phyloP scores from a whole-genome alignment of 2,888 invertebrate species.

The Trissolcus brochymenae region DNA sequence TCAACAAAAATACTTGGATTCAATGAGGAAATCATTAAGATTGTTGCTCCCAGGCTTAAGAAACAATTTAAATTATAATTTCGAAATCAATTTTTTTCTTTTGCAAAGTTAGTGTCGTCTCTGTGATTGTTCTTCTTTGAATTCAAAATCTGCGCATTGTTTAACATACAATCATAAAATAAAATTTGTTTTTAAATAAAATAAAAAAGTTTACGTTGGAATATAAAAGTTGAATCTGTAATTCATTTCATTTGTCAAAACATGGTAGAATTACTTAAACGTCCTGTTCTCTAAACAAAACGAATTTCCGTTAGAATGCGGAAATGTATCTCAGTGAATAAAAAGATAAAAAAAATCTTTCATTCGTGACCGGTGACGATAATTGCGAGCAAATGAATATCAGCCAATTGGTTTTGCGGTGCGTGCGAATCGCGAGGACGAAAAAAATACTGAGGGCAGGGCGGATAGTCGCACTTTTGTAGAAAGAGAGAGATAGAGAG shows the following conservation, averaged over 20 bases:
- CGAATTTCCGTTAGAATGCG: constrained; percentile 37
- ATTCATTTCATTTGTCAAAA: background rate
- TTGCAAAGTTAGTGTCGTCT: background rate
- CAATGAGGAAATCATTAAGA: constrained; percentile 8
- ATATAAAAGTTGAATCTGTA: background rate
- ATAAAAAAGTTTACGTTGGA: background rate
- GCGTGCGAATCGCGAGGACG: constrained; percentile 16
- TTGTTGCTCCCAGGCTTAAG: background rate
- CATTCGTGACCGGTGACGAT: constrained; percentile 30
- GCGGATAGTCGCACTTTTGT: constrained; percentile 13
- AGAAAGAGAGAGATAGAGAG: constrained; percentile 21
- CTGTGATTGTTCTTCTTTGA: background rate
- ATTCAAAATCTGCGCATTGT: no score
- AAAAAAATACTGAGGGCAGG: constrained; percentile 18
- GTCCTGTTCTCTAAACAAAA: constrained; percentile 28
- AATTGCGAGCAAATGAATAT: constrained; percentile 24
- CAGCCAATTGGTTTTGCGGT: constrained; percentile 27
- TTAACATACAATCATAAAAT: no score
- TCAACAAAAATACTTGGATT: background rate
- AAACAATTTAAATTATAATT: background rate
- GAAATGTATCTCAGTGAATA: background rate
- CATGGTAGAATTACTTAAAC: constrained; percentile 10
- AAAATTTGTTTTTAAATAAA: no score
- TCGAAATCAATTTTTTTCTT: background rate
- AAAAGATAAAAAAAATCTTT: constrained; percentile 7